Percentiles rank a stretch among this genome's conserved stretches.
Evolutionary conservation across 1,140 invertebrate species (phyloP).

Genomic region (Drosophila subpulchrella): DNA sequence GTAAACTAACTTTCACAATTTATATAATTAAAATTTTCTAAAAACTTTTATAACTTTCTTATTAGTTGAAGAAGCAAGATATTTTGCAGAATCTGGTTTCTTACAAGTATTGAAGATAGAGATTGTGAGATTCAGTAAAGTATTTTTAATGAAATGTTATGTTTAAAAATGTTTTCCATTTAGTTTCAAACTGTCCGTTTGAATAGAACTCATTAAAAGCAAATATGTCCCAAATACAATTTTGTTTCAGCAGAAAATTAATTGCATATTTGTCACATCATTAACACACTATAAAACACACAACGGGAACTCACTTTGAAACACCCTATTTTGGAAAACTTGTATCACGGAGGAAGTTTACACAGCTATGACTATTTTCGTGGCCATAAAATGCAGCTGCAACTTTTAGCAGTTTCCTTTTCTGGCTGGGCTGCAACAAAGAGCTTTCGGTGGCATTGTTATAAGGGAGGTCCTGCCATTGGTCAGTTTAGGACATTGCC

Average conservation of each 20-base stretch:
- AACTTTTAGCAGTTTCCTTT: conserved; percentile 44
- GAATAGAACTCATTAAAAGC: too few relatives aligned
- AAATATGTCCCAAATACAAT: background rate
- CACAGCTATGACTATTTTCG: conserved; percentile 51
- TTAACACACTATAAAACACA: conserved; percentile 15
- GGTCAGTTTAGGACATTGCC: conserved; percentile 63
- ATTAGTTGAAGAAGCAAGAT: too few relatives aligned
- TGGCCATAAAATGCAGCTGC: conserved; percentile 75
- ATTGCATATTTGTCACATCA: conserved; percentile 8
- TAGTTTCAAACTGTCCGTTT: too few relatives aligned
- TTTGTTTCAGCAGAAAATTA: background rate
- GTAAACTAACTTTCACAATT: too few relatives aligned
- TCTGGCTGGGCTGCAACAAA: conserved; percentile 55
- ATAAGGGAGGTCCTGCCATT: conserved; percentile 36
- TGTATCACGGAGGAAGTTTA: conserved; percentile 39
- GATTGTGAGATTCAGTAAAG: too few relatives aligned
- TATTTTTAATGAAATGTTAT: too few relatives aligned
- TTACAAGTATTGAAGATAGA: too few relatives aligned
- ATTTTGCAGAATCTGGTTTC: too few relatives aligned
- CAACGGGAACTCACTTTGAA: background rate
- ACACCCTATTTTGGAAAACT: conserved; percentile 36
- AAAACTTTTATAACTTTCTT: too few relatives aligned
- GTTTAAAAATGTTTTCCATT: too few relatives aligned
- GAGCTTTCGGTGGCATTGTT: conserved; percentile 64
- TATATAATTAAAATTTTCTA: too few relatives aligned